Base-by-base conservation (phyloP, 2,797 vertebrate genomes). In the Scarus forsteni region DNA sequence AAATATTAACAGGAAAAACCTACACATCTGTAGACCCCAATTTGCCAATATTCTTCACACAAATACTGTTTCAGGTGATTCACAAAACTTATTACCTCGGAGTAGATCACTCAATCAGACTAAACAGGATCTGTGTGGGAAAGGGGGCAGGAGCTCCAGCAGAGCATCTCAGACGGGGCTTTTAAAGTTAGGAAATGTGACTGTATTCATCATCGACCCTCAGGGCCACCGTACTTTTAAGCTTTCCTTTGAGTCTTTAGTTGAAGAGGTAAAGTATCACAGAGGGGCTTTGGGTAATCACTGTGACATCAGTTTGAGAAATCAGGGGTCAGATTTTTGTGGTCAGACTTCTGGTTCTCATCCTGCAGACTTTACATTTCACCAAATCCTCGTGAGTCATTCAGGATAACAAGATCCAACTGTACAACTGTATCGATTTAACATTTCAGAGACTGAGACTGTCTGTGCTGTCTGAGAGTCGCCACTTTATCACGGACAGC, bases 331-430 rank as follows among this genome's bases (percentile, higher is more conserved):
- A 15, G 11, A 62, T 15, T 34, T 60, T 44, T 69, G 57, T 73
- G 73, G 80, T 59, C 44, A 61, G 70, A 48, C 76, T 58, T 77
- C 62, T 77, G 70, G 72, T 73, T 75, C 61, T 66, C 72, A 49
- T 80, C 70, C 68, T 78, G 79, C 59, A 77, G 49, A 54, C 62
- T 45, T 40, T 35, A 50, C 27, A 71, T 69, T 60, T 69, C 50
- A 70, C 49, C 60, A 71, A 66, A 75, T 59, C 45, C 53, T 67
- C 5, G 54, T 86, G 87, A 89, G 64, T 89, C 91, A 86, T 53
- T 65, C 18, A 11, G 77, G 58, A 81, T 77, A 82, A 88, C 73
- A 19, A 27, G 64, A 80, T 61, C 71, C 77, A 79, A 89, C 70
- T 66, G 78, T 54, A 72, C 77, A 79, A 89, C 70, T 66, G 78